Conservation (phyloP, 2,113 vertebrate genomes). For the Leucosticte australis region DNA sequence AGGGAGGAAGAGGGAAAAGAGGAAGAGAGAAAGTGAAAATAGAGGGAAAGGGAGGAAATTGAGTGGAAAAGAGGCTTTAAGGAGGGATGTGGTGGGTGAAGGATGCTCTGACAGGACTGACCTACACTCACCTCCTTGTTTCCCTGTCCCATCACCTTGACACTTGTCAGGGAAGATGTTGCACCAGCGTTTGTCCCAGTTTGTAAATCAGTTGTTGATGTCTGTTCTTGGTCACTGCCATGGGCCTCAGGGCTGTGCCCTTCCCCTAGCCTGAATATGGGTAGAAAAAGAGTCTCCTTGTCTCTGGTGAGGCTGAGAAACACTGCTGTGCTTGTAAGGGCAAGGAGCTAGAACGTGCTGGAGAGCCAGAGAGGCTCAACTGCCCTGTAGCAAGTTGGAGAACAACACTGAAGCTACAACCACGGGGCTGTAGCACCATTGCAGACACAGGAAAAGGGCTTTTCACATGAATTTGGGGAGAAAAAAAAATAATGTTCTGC, state of each 20-base stretch:
- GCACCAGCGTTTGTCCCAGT: neutral
- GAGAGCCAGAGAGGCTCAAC: rapidly evolving
- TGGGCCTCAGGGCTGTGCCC: neutral
- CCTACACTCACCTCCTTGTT: rapidly evolving
- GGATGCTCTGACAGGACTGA: neutral
- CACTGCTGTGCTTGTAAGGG: rapidly evolving
- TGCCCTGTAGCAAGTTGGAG: neutral
- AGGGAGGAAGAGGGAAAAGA: neutral
- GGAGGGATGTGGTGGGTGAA: rapidly evolving
- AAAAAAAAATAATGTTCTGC: neutral
- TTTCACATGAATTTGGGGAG: neutral
- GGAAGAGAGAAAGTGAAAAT: neutral
- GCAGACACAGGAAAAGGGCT: neutral
- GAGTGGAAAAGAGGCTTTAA: neutral
- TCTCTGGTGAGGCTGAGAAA: neutral
- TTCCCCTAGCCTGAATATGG: neutral
- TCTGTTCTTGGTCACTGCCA: rapidly evolving
- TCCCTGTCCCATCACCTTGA: neutral
- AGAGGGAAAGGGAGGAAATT: neutral
- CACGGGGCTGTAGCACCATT: rapidly evolving
- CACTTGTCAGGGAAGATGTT: neutral
- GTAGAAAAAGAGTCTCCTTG: neutral
- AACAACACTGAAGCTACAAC: neutral
- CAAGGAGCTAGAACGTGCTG: neutral
- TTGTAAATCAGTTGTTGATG: neutral